phyloP scores from a whole-genome alignment of 2,888 invertebrate genomes.

The Allolobophora icterica region DNA sequence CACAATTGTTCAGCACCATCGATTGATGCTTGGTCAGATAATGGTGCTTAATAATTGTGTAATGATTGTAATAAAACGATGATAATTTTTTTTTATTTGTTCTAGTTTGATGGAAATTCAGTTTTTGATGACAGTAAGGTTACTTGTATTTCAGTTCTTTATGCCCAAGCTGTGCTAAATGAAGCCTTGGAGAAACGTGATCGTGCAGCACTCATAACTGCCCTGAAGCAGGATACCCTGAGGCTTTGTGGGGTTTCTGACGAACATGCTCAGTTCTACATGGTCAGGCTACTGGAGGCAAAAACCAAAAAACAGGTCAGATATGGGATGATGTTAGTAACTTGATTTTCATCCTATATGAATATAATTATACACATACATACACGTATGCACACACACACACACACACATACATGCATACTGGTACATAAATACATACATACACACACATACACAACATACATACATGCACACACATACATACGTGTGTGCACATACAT shows the following conservation, averaged over 20 bases:
- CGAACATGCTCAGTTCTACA: conserved; percentile 57
- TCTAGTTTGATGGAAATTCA: background rate
- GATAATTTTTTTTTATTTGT: no score
- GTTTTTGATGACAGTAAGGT: background rate
- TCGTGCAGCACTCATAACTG: conserved; percentile 50
- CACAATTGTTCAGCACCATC: no score
- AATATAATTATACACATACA: background rate
- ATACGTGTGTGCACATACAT: no score
- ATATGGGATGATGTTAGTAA: background rate
- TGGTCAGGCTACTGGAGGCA: conserved; percentile 51
- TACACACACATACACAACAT: no score
- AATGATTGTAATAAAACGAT: no score
- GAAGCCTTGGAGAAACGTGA: conserved; percentile 51
- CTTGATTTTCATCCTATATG: background rate
- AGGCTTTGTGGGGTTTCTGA: conserved; percentile 55
- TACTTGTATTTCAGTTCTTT: conserved; percentile 36
- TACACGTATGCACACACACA: no score
- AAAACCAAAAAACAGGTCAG: conserved; percentile 57
- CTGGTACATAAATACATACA: no score
- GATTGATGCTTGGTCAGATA: no score
- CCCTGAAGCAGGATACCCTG: conserved; percentile 55
- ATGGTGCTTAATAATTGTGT: no score
- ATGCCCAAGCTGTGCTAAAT: conserved; percentile 51
- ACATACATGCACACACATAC: no score
- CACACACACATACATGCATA: no score